Base-by-base conservation (phyloP, 2,797 vertebrate genomes). In the Neopelma chrysocephalum region DNA sequence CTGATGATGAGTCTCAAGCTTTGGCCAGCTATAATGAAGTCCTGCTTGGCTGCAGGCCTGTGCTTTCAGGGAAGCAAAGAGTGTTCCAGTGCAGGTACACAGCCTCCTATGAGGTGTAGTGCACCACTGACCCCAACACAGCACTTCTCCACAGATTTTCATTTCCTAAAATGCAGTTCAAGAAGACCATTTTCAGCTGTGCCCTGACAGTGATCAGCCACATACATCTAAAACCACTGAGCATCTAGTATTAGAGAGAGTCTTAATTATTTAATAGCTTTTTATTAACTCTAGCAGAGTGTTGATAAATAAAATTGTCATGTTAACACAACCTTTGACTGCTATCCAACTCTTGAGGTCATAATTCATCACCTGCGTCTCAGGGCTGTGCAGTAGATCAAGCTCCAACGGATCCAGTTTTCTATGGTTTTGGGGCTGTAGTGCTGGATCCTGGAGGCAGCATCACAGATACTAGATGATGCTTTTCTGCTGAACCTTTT, bases 1-100 rank as follows among this genome's bases (percentile, higher is more conserved):
- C 57, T 50, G 34, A 18, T 6, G 43, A 53, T 2, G 23, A 56
- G 22, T 29, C 53, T 60, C n/a, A 48, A 64, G 26, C 3, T 81
- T 77, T 83, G 84, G 26, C 10, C 62, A 38, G 45, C 27, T 71
- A 0, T 43, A 60, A 29, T 0, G 0, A 78, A 77, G 16, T 8
- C 10, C 4, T 5, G 38, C 5, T 16, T 36, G 40, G 29, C 58
- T 72, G 62, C 65, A 38, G 6, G 9, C 12, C 16, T 9, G 23
- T 34, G 40, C 21, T 66, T 48, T 54, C 6, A 4, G 34, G 22
- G 27, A 51, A 38, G 26, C 0, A 6, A 27, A 29, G 34, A n/a
- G 10, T 16, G 14, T 40, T 71, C 23, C 54, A 61, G 17, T 5
- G 27, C 53, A 51, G 42, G 38, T 26, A 20, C 12, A 9, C 0